Conservation (phyloP, 2,888 invertebrate genomes). For the Mantis religiosa region DNA sequence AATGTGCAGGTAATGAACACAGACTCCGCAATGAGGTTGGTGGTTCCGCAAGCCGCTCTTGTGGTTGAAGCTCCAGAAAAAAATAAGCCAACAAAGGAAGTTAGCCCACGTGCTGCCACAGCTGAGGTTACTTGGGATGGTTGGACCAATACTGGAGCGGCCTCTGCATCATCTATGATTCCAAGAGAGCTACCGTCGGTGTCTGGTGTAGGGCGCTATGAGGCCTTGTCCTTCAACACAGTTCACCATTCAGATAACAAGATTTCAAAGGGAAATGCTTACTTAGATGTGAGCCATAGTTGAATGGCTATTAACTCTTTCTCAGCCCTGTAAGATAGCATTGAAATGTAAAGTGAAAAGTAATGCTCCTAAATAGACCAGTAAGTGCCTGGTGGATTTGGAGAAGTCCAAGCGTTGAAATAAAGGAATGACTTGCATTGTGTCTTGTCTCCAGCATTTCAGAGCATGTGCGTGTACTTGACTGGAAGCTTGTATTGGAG, state of each 20-base stretch:
- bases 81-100: background rate
- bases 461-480: conserved; percentile 23
- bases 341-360: background rate
- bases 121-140: background rate
- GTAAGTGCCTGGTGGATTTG: conserved; percentile 3
- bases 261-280: conserved; percentile 30
- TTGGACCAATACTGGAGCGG: background rate
- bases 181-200: conserved; percentile 53
- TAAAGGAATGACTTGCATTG: background rate
- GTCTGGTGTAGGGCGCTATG: conserved; percentile 51
- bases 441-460: conserved; percentile 17
- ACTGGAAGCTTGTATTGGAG: background rate
- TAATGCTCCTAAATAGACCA: background rate
- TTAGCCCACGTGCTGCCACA: background rate
- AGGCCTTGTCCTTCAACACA: conserved; percentile 56
- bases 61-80: conserved; percentile 35
- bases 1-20: background rate
- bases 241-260: conserved; percentile 49
- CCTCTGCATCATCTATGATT: conserved; percentile 40
- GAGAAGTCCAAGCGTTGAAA: conserved; percentile 3
- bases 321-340: conserved; percentile 11
- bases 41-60: conserved; percentile 36
- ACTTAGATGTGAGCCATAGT: conserved; percentile 30
- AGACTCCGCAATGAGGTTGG: conserved; percentile 25
- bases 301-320: conserved; percentile 32